Evolutionary conservation across 2,888 invertebrate species (phyloP).

Genomic region (Blera fallax): DNA sequence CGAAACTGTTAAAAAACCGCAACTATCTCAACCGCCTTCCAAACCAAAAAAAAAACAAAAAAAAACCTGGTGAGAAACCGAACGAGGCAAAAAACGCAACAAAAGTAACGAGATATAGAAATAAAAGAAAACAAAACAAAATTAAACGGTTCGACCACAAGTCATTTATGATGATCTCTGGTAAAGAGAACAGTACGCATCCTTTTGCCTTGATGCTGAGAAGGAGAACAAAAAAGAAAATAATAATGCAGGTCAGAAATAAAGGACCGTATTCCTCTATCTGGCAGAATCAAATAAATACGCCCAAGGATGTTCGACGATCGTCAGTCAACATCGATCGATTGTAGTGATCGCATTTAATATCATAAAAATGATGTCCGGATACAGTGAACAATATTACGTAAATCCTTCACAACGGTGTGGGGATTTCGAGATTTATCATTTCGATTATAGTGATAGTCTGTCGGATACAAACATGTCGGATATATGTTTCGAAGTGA

Average conservation of each 20-base stretch:
- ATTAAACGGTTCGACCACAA: slow-evolving; percentile 72
- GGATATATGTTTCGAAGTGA: slow-evolving; percentile 67
- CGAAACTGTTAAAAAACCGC: slow-evolving; percentile 59
- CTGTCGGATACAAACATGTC: slow-evolving; percentile 71
- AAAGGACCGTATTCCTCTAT: slow-evolving; percentile 12
- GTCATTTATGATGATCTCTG: slow-evolving; percentile 59
- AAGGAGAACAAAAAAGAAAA: slow-evolving; percentile 20
- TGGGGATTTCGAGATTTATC: slow-evolving; percentile 58
- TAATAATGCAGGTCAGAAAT: slow-evolving; percentile 57
- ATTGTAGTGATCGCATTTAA: slow-evolving; percentile 32
- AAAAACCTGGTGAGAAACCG: background rate
- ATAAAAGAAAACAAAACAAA: slow-evolving; percentile 35
- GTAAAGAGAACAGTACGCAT: slow-evolving; percentile 16
- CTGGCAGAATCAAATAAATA: slow-evolving; percentile 53
- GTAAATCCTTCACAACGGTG: slow-evolving; percentile 45
- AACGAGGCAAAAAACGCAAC: slow-evolving; percentile 34
- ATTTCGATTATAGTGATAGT: slow-evolving; percentile 70
- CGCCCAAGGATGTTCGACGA: slow-evolving; percentile 36
- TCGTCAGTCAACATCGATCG: slow-evolving; percentile 51
- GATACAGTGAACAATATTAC: slow-evolving; percentile 63
- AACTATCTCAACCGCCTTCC: slow-evolving; percentile 39
- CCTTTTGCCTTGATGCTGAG: slow-evolving; percentile 49
- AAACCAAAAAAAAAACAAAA: slow-evolving; percentile 5
- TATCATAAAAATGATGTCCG: slow-evolving; percentile 47
- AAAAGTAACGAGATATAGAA: slow-evolving; percentile 37